Evolutionary conservation across 1,140 invertebrate genomes (phyloP).

Genomic region (Araneus ventricosus): DNA sequence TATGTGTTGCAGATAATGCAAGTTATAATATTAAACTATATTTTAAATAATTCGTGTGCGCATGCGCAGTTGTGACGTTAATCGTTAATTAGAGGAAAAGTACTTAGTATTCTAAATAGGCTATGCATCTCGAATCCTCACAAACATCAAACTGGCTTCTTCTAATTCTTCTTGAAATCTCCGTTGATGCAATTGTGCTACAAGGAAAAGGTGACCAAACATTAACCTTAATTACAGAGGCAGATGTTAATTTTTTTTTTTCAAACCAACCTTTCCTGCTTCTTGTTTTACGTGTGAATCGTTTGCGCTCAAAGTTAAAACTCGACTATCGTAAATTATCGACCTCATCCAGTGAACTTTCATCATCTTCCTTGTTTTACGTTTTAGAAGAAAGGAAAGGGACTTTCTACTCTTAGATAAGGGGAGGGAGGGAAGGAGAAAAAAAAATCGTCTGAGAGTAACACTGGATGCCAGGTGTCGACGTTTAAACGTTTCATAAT

Average conservation of each 20-base stretch:
- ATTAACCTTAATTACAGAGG: constrained; percentile 29
- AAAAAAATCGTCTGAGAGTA: constrained; percentile 3
- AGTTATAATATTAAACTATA: too few species aligned
- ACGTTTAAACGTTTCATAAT: constrained; percentile 72
- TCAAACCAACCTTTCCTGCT: not conserved
- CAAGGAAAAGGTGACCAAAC: constrained; percentile 12
- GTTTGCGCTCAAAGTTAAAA: not conserved
- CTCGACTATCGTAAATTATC: constrained; percentile 17
- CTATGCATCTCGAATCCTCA: too few species aligned
- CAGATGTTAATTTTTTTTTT: not conserved
- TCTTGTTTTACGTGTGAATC: constrained; percentile 30
- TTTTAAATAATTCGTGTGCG: too few species aligned
- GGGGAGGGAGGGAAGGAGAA: not conserved
- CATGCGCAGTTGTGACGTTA: too few species aligned
- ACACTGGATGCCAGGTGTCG: constrained; percentile 68
- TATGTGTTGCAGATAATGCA: too few species aligned
- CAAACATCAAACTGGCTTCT: too few species aligned
- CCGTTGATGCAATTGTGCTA: not conserved
- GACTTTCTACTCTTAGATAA: not conserved
- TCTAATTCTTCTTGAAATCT: not conserved
- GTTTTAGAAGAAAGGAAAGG: not conserved
- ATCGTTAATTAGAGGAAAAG: too few species aligned
- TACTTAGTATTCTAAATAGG: too few species aligned
- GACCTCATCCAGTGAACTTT: not conserved
- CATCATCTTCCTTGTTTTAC: constrained; percentile 8